Conservation (phyloP, 2,888 invertebrate species). For the Hoplodrina ambigua region DNA sequence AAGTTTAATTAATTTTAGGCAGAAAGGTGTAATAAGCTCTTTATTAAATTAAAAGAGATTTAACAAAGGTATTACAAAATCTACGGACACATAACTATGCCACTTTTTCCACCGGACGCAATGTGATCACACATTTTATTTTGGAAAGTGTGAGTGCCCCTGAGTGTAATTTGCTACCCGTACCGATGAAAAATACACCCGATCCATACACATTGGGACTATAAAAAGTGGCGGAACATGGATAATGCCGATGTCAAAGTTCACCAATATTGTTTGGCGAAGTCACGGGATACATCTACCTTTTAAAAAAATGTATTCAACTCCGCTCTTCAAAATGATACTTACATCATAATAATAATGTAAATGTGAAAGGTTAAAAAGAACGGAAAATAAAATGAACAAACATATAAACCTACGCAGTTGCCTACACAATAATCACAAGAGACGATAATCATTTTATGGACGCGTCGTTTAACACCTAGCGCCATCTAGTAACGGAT, state of each 20-base stretch:
- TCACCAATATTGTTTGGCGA: constrained; percentile 51
- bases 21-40: background rate
- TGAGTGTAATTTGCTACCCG: constrained; percentile 63
- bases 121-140: constrained; percentile 56
- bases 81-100: constrained; percentile 27
- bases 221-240: constrained; percentile 55
- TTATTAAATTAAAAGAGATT: constrained; percentile 10
- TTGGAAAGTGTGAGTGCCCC: constrained; percentile 42
- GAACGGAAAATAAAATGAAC: constrained; percentile 13
- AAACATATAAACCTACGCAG: constrained; percentile 18
- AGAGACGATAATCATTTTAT: constrained; percentile 20
- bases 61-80: constrained; percentile 22
- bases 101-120: constrained; percentile 34
- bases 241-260: constrained; percentile 64
- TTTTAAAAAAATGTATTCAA: constrained; percentile 9
- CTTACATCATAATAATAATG: constrained; percentile 7
- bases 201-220: constrained; percentile 61
- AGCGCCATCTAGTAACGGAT: constrained; percentile 63
- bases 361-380: constrained; percentile 2
- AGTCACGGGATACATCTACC: background rate
- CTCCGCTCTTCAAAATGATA: constrained; percentile 3
- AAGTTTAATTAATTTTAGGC: background rate
- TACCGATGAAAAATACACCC: constrained; percentile 67
- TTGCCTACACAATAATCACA: constrained; percentile 9
- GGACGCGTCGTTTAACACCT: constrained; percentile 28